Evolutionary conservation across 2,888 invertebrate genomes (phyloP).

Genomic region (Heliconius sara): DNA sequence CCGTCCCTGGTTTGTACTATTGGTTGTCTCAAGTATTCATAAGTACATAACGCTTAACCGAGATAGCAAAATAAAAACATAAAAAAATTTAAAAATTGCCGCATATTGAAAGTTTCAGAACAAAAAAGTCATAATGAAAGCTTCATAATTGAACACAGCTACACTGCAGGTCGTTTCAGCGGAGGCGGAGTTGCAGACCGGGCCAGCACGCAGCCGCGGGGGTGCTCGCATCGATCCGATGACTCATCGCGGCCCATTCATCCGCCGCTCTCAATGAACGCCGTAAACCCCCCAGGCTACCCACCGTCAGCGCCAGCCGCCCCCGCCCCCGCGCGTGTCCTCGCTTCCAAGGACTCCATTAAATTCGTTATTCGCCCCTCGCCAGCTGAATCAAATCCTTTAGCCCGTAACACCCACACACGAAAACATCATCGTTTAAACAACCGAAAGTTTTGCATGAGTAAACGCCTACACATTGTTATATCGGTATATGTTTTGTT

Average conservation of each 20-base stretch:
- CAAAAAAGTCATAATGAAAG: slow-evolving; percentile 14
- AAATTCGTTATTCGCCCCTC: slow-evolving; percentile 62
- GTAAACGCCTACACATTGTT: slow-evolving; percentile 28
- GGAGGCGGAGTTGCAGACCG: slow-evolving; percentile 46
- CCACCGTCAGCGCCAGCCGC: slow-evolving; percentile 48
- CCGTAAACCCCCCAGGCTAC: slow-evolving; percentile 58
- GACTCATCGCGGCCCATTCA: slow-evolving; percentile 80
- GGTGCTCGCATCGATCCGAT: slow-evolving; percentile 73
- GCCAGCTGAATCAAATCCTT: slow-evolving; percentile 68
- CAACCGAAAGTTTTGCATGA: slow-evolving; percentile 27
- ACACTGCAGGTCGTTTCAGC: slow-evolving; percentile 30
- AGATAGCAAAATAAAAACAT: background rate
- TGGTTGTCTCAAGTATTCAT: background rate
- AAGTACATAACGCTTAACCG: background rate
- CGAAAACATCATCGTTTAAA: slow-evolving; percentile 36
- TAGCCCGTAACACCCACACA: slow-evolving; percentile 66
- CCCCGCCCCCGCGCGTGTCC: slow-evolving; percentile 59
- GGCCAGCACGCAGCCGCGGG: slow-evolving; percentile 48
- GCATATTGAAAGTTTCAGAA: background rate
- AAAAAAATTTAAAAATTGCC: background rate
- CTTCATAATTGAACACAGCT: background rate
- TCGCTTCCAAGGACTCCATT: slow-evolving; percentile 79
- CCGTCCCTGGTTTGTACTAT: background rate
- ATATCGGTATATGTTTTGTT: slow-evolving; percentile 8
- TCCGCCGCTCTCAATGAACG: slow-evolving; percentile 81